Percentiles rank a stretch among this genome's conserved stretches.
These are phyloP conservation scores for Bibio marci DNA, from an alignment of 2,888 invertebrate genomes.

Conservation along the genomic window DNA sequence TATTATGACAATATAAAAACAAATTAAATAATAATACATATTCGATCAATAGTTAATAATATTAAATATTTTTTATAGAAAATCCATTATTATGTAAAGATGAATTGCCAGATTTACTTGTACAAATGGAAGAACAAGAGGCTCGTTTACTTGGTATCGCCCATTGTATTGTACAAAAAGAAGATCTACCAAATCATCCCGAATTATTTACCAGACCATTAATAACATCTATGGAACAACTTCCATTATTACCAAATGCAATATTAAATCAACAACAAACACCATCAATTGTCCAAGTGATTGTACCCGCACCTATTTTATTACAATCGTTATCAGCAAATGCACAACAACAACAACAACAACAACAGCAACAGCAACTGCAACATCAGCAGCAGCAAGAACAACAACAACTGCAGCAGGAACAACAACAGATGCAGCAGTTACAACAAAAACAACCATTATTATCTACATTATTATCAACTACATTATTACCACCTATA, in stretches of 20 bases:
- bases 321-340: constrained; percentile 9
- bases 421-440: constrained; percentile 7
- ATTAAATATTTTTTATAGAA: constrained; percentile 38
- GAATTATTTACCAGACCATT: constrained; percentile 16
- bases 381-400: constrained; percentile 13
- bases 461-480: constrained; percentile 11
- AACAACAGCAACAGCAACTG: constrained; percentile 11
- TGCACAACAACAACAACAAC: constrained; percentile 16
- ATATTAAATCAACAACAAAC: constrained; percentile 12
- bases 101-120: constrained; percentile 48
- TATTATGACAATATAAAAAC: too few species aligned
- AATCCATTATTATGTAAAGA: constrained; percentile 69
- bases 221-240: constrained; percentile 1
- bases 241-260: constrained; percentile 16
- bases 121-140: constrained; percentile 51
- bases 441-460: neutral
- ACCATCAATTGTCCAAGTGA: constrained; percentile 19
- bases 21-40: too few species aligned
- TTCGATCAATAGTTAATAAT: too few species aligned
- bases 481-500: constrained; percentile 20
- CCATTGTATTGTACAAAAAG: constrained; percentile 31
- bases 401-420: constrained; percentile 11
- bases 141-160: constrained; percentile 54
- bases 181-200: constrained; percentile 25
- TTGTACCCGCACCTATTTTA: constrained; percentile 19